Percentiles rank a stretch among this genome's conserved stretches.
phyloP scores from a whole-genome alignment of 2,113 vertebrate species.

The Neogale vison region DNA sequence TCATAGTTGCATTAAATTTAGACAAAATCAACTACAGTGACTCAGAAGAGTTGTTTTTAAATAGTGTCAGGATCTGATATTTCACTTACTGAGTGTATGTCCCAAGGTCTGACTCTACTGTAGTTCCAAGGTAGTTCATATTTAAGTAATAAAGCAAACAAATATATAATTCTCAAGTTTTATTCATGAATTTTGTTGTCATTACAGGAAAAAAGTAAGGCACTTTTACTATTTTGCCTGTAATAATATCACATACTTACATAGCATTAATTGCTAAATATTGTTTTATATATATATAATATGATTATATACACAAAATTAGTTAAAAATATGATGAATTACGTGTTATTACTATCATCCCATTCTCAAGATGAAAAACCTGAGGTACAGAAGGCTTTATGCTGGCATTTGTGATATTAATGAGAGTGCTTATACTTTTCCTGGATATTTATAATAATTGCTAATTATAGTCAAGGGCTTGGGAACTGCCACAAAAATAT shows the following conservation, averaged over 20 bases:
- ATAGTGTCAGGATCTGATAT: background rate
- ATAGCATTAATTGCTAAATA: background rate
- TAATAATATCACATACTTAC: background rate
- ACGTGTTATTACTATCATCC: background rate
- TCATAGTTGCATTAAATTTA: background rate
- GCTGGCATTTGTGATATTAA: background rate
- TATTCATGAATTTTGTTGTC: background rate
- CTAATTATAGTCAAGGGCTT: background rate
- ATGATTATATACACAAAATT: background rate
- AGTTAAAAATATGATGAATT: background rate
- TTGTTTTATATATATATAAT: background rate
- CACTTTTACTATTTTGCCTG: background rate
- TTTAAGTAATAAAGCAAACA: background rate
- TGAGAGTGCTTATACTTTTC: background rate
- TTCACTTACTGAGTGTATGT: background rate
- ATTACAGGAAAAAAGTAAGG: background rate
- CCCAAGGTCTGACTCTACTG: background rate
- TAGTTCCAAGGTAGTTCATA: background rate
- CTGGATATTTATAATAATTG: background rate
- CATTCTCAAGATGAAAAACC: background rate
- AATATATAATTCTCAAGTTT: background rate
- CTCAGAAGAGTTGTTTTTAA: background rate
- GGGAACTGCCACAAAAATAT: background rate
- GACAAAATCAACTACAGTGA: background rate
- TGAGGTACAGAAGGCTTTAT: background rate